Percentiles rank a stretch among this genome's conserved stretches.
Evolutionary conservation across 2,888 invertebrate species (phyloP).

Genomic region (Palloptera scutellata): DNA sequence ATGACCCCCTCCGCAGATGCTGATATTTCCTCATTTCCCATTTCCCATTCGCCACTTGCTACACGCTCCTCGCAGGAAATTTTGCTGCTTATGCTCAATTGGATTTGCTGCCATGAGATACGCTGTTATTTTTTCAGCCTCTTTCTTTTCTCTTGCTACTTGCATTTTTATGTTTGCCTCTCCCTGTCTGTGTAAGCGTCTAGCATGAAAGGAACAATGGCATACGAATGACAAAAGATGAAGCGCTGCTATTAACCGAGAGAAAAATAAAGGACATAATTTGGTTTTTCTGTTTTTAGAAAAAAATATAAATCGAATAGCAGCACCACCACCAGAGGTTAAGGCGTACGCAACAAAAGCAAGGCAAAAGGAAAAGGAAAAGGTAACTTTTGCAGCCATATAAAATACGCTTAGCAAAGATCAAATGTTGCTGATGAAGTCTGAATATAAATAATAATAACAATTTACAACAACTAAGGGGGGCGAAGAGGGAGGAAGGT

Average conservation of each 20-base stretch:
- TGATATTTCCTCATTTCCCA: too few species aligned
- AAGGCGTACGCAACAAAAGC: not conserved
- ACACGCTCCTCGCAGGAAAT: not conserved
- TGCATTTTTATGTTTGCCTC: not conserved
- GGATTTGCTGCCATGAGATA: slow-evolving; percentile 30
- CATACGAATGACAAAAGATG: not conserved
- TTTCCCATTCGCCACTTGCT: too few species aligned
- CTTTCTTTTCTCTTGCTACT: not conserved
- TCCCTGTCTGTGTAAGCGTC: not conserved
- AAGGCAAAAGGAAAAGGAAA: slow-evolving; percentile 10
- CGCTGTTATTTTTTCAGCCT: slow-evolving; percentile 1
- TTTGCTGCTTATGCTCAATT: slow-evolving; percentile 29
- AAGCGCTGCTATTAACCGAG: not conserved
- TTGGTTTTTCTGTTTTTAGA: slow-evolving; percentile 6
- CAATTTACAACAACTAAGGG: not conserved
- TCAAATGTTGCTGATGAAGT: slow-evolving; percentile 33
- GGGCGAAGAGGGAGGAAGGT: too few species aligned
- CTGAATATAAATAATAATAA: slow-evolving; percentile 25
- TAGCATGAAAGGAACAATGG: not conserved
- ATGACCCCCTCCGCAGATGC: too few species aligned
- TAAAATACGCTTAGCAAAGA: slow-evolving; percentile 29
- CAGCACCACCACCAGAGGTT: not conserved
- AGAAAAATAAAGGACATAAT: slow-evolving; percentile 11
- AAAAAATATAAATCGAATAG: not conserved
- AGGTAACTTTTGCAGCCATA: slow-evolving; percentile 21